Percentiles rank a stretch among this genome's conserved stretches.
Conservation (phyloP, 1,140 invertebrate genomes). For the Tetranychus cinnabarinus region DNA sequence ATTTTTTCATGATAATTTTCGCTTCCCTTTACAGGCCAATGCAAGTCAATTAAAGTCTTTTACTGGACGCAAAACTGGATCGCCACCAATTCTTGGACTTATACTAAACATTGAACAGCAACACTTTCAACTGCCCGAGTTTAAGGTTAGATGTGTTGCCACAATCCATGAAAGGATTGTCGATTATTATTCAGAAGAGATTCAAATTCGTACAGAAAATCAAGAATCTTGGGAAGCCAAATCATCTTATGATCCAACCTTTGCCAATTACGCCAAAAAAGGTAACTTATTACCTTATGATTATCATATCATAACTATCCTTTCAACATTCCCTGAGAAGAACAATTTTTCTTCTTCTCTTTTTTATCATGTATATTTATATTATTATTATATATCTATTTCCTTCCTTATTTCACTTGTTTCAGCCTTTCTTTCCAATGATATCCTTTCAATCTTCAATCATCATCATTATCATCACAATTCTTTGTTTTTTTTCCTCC, state of each 20-base stretch:
- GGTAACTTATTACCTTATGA: not conserved
- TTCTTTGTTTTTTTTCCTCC: too few species aligned
- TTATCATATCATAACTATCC: not conserved
- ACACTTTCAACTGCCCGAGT: not conserved
- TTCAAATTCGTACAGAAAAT: not conserved
- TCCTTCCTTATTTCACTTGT: not conserved
- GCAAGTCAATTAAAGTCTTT: not conserved
- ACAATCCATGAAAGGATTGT: not conserved
- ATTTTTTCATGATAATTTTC: too few species aligned
- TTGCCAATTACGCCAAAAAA: not conserved
- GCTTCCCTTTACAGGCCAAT: not conserved
- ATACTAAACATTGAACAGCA: not conserved
- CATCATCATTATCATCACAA: too few species aligned
- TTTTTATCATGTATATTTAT: too few species aligned
- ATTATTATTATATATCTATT: not conserved
- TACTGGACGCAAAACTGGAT: not conserved
- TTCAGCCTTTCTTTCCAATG: too few species aligned
- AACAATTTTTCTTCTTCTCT: too few species aligned
- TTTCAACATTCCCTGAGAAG: too few species aligned
- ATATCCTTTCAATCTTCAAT: too few species aligned
- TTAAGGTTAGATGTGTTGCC: not conserved
- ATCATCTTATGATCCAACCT: not conserved
- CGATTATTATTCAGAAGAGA: not conserved
- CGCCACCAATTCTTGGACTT: not conserved
- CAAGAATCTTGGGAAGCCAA: not conserved